A percentile compares a stretch with the other conserved stretches of the same genome.
phyloP scores from a whole-genome alignment of 2,888 invertebrate genomes.

The Metopia argyrocephala region DNA sequence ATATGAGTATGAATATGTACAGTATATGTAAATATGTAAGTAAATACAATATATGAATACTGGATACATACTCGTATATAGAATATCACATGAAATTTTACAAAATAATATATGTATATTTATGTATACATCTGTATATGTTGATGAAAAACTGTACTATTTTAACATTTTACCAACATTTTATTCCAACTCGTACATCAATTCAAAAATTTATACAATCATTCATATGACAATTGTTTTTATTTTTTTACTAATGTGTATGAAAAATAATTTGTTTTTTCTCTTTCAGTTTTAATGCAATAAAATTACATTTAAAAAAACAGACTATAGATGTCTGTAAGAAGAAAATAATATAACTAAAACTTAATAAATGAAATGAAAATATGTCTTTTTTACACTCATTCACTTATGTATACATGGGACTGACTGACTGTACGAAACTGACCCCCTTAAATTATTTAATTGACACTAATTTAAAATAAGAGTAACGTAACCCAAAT shows the following conservation, averaged over 20 bases:
- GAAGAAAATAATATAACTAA: slow-evolving; percentile 20
- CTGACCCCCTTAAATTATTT: slow-evolving; percentile 79
- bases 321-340: slow-evolving; percentile 23
- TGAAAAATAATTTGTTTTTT: slow-evolving; percentile 3
- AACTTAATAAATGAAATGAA: not conserved
- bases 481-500: slow-evolving; percentile 67
- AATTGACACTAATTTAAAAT: slow-evolving; percentile 78
- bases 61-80: no score
- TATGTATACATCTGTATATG: not conserved
- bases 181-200: not conserved
- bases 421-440: slow-evolving; percentile 62
- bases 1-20: no score
- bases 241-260: not conserved
- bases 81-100: no score
- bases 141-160: no score
- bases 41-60: not conserved
- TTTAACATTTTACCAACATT: no score
- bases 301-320: slow-evolving; percentile 16
- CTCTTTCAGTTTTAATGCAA: slow-evolving; percentile 15
- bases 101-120: not conserved
- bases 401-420: not conserved
- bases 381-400: not conserved
- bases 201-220: slow-evolving; percentile 9
- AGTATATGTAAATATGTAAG: not conserved
- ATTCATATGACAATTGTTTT: slow-evolving; percentile 33